Conservation (phyloP, 2,113 vertebrate species). For the Lophotis ruficrista region DNA sequence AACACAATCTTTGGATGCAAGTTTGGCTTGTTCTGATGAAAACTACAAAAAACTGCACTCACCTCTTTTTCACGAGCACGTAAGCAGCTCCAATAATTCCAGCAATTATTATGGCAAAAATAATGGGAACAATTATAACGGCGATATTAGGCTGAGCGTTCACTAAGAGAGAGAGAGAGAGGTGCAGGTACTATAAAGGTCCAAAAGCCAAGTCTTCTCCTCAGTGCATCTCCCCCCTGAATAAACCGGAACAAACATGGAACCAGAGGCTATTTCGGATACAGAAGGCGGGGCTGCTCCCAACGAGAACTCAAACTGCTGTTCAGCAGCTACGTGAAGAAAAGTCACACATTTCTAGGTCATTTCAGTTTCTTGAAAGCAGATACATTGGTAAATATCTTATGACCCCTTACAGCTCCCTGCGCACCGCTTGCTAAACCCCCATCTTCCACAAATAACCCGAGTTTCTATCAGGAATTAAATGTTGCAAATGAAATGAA, state of each 20-base stretch:
- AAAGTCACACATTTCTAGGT: background rate
- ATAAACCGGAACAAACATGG: background rate
- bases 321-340: background rate
- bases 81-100: slow-evolving; percentile 81
- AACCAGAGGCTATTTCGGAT: background rate
- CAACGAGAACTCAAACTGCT: background rate
- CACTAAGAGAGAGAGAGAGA: slow-evolving; percentile 68
- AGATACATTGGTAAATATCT: background rate
- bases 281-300: background rate
- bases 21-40: background rate
- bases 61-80: slow-evolving; percentile 90
- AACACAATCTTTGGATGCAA: background rate
- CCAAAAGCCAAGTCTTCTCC: background rate
- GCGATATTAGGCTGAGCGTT: slow-evolving; percentile 81
- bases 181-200: background rate
- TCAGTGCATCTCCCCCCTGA: background rate
- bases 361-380: background rate
- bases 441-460: background rate
- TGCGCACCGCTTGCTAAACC: background rate
- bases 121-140: slow-evolving; percentile 87
- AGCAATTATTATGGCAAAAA: slow-evolving; percentile 85
- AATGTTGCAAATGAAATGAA: background rate
- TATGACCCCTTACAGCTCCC: background rate
- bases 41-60: background rate
- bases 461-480: background rate